phyloP scores from a whole-genome alignment of 2,888 invertebrate species.

The Muscina levida region DNA sequence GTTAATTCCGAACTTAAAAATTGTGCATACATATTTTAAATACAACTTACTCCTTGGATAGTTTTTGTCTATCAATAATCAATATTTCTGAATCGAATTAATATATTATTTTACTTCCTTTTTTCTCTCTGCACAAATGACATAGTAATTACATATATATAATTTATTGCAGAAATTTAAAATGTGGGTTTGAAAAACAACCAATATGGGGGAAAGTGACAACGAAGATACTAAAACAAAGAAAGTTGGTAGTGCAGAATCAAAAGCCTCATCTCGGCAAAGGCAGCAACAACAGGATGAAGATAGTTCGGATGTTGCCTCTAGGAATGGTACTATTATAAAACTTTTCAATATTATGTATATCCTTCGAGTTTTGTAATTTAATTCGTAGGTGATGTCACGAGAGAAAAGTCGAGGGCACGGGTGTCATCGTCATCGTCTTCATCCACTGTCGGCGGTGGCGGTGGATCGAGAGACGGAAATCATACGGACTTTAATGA shows the following conservation, averaged over 20 bases:
- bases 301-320: conserved; percentile 37
- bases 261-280: conserved; percentile 43
- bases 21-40: too few relatives aligned
- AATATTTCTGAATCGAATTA: too few relatives aligned
- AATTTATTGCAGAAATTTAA: conserved; percentile 39
- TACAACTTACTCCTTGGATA: too few relatives aligned
- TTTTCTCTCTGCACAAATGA: too few relatives aligned
- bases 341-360: too few relatives aligned
- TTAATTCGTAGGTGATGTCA: conserved; percentile 36
- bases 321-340: conserved; percentile 47
- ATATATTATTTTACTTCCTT: too few relatives aligned
- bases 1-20: too few relatives aligned
- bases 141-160: too few relatives aligned
- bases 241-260: conserved; percentile 45
- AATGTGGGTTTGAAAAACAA: conserved; percentile 35
- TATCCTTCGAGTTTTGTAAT: not conserved
- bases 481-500: conserved; percentile 37
- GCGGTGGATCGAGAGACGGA: conserved; percentile 67
- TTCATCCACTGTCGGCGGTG: conserved; percentile 70
- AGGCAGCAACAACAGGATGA: conserved; percentile 38
- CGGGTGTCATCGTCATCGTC: conserved; percentile 64
- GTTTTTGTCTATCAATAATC: too few relatives aligned
- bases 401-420: conserved; percentile 43
- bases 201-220: conserved; percentile 64
- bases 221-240: conserved; percentile 58